A percentile compares a stretch with the other conserved stretches of the same genome.
These are phyloP conservation scores for Thamnophis sirtalis DNA, from an alignment of 2,113 vertebrate genomes.

Conservation along the genomic window DNA sequence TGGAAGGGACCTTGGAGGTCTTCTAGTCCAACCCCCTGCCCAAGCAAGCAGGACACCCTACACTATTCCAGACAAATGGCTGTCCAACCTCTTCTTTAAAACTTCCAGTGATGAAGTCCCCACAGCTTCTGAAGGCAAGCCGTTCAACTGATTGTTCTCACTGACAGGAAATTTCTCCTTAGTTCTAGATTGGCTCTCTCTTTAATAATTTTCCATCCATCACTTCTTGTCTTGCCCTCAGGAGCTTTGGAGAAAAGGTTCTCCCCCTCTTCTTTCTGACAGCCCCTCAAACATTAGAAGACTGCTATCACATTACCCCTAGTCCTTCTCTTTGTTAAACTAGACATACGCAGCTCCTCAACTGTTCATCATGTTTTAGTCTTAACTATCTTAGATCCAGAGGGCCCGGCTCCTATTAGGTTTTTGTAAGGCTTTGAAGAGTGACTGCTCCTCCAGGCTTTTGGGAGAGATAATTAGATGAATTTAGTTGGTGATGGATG, in stretches of 20 bases:
- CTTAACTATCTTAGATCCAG: neutral
- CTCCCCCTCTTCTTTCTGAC: neutral
- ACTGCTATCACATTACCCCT: neutral
- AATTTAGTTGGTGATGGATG: neutral
- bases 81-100: neutral
- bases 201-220: neutral
- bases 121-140: neutral
- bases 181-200: neutral
- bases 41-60: neutral
- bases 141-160: neutral
- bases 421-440: neutral
- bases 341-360: neutral
- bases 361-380: neutral
- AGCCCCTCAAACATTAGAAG: neutral
- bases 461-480: neutral
- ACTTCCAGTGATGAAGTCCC: neutral
- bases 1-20: neutral
- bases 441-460: neutral
- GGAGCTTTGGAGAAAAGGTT: neutral
- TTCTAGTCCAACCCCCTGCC: too few species aligned
- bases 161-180: neutral
- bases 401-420: neutral
- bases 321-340: neutral
- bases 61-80: neutral
- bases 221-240: neutral